These are phyloP conservation scores for Maconellicoccus hirsutus DNA, from an alignment of 1,140 invertebrate species.

Conservation along the genomic window DNA sequence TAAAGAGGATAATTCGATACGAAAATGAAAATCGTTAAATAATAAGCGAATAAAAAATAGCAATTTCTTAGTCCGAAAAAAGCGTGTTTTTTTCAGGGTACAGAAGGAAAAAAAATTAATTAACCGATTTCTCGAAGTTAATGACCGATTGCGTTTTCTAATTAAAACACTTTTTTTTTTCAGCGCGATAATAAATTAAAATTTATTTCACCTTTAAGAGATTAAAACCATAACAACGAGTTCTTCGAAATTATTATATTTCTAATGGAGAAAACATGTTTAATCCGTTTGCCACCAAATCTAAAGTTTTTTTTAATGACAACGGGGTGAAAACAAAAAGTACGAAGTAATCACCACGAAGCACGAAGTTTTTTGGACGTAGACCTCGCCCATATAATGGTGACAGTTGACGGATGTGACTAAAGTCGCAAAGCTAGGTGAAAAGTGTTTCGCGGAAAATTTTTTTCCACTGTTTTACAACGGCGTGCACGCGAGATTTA, in stretches of 20 bases:
- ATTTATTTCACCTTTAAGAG: too few species aligned
- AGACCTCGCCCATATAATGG: neutral
- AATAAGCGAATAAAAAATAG: too few species aligned
- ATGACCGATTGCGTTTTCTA: too few species aligned
- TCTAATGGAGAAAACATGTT: constrained; percentile 2
- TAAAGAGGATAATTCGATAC: too few species aligned
- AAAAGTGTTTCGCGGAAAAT: neutral
- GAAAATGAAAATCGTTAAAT: too few species aligned
- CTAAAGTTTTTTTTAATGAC: neutral
- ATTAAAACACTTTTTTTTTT: too few species aligned
- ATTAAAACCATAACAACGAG: too few species aligned
- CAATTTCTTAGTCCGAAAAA: too few species aligned
- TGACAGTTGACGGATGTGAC: constrained; percentile 2
- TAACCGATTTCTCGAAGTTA: too few species aligned
- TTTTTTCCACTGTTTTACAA: neutral
- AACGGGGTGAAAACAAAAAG: neutral
- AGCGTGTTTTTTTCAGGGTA: too few species aligned
- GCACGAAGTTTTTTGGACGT: neutral
- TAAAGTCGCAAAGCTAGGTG: neutral
- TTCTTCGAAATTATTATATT: neutral
- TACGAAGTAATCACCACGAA: neutral
- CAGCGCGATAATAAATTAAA: too few species aligned
- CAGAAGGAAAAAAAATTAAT: too few species aligned
- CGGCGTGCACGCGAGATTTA: neutral
- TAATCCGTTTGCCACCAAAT: neutral